These are phyloP conservation scores for Marcusenius ussheri DNA, from an alignment of 2,113 vertebrate genomes.

Conservation along the genomic window DNA sequence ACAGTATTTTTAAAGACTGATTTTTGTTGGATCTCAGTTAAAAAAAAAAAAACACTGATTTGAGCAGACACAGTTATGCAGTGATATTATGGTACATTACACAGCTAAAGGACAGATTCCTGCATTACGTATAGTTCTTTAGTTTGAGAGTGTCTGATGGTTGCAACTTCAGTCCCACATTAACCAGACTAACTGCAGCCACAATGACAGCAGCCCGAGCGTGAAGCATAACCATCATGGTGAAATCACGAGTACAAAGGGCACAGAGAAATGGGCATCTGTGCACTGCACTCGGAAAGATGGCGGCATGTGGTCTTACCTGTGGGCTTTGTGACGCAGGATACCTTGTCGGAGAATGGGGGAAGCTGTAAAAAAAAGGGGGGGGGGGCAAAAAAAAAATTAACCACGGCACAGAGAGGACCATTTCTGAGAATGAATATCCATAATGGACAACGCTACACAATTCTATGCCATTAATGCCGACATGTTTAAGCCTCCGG, in stretches of 20 bases:
- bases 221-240: neutral
- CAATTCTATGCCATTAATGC: neutral
- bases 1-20: neutral
- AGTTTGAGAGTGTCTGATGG: neutral
- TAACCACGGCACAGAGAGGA: neutral
- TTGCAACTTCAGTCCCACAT: neutral
- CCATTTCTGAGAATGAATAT: neutral
- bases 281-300: neutral
- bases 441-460: neutral
- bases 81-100: neutral
- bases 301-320: conserved; percentile 51
- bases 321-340: conserved; percentile 72
- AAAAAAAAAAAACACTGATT: neutral
- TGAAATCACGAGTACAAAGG: neutral
- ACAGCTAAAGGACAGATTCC: neutral
- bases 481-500: neutral
- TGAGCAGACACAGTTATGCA: neutral
- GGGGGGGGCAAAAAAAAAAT: neutral
- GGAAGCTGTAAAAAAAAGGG: conserved; percentile 70
- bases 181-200: neutral
- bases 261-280: neutral
- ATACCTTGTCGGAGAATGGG: conserved; percentile 83
- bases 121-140: neutral
- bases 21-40: neutral
- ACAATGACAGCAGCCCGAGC: neutral